Evolutionary conservation across 1,140 invertebrate genomes (phyloP).

Genomic region (Chironomus striatipennis): DNA sequence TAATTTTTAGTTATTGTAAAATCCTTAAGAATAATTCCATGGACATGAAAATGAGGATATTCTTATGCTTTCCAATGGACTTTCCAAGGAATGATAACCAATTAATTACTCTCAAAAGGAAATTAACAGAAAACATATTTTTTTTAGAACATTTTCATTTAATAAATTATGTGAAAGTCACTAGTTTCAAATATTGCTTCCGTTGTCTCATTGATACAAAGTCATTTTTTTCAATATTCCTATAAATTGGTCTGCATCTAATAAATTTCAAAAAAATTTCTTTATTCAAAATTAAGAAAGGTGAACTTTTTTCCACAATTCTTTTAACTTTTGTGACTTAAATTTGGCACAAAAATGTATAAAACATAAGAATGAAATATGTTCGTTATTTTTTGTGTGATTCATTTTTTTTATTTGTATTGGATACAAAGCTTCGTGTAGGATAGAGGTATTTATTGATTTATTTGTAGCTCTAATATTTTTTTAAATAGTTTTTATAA

Average conservation of each 20-base stretch:
- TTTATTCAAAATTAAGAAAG: not conserved
- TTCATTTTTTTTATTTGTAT: too few relatives aligned
- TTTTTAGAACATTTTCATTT: constrained; percentile 8
- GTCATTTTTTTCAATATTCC: not conserved
- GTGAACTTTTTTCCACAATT: not conserved
- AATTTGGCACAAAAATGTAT: constrained; percentile 6
- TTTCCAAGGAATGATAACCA: not conserved
- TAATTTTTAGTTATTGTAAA: too few relatives aligned
- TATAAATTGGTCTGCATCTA: constrained; percentile 13
- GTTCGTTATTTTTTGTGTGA: too few relatives aligned
- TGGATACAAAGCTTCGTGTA: not conserved
- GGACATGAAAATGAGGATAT: too few relatives aligned
- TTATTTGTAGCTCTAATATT: constrained; percentile 3
- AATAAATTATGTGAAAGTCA: constrained; percentile 14
- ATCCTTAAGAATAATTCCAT: too few relatives aligned
- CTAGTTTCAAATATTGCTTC: constrained; percentile 13
- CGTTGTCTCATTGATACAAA: not conserved
- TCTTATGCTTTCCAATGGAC: too few relatives aligned
- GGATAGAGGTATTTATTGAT: not conserved
- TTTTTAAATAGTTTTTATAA: too few relatives aligned
- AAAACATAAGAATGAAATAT: too few relatives aligned
- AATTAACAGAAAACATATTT: not conserved
- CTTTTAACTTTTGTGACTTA: not conserved
- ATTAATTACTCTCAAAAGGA: not conserved
- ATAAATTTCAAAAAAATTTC: not conserved